These are phyloP conservation scores for Percopsis omiscomaycus DNA, from an alignment of 2,797 vertebrate genomes.

Conservation along the genomic window DNA sequence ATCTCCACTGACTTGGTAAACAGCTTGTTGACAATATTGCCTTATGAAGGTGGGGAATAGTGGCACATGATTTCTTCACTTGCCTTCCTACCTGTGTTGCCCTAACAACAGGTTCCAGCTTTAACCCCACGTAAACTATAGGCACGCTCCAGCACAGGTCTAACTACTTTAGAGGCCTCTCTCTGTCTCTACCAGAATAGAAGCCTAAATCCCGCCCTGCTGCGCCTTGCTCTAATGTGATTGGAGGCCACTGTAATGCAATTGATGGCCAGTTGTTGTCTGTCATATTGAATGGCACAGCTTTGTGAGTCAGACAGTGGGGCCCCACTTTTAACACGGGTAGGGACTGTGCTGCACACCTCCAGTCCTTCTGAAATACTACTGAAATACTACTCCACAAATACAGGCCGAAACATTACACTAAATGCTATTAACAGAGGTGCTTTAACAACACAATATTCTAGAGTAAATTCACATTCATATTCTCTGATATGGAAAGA, in stretches of 20 bases:
- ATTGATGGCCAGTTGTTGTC: slow-evolving; percentile 53
- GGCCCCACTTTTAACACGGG: slow-evolving; percentile 28
- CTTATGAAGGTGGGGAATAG: slow-evolving; percentile 30
- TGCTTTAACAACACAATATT: too few relatives aligned
- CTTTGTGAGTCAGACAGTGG: slow-evolving; percentile 42
- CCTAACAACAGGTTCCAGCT: slow-evolving; percentile 16
- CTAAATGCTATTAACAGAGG: too few relatives aligned
- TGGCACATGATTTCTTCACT: slow-evolving; percentile 22
- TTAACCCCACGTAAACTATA: background rate
- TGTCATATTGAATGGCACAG: slow-evolving; percentile 60
- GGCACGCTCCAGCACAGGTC: slow-evolving; percentile 10
- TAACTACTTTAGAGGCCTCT: slow-evolving; percentile 52
- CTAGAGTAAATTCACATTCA: too few relatives aligned
- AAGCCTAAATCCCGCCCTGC: slow-evolving; percentile 37
- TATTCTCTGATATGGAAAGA: too few relatives aligned
- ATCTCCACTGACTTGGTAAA: slow-evolving; percentile 43
- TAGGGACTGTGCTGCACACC: slow-evolving; percentile 16
- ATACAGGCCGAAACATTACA: too few relatives aligned
- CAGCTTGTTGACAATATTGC: slow-evolving; percentile 23
- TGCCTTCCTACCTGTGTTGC: slow-evolving; percentile 25
- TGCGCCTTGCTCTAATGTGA: slow-evolving; percentile 30
- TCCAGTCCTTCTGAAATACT: background rate
- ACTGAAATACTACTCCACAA: background rate
- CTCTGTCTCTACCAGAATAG: slow-evolving; percentile 30
- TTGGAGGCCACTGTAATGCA: slow-evolving; percentile 44